phyloP scores from a whole-genome alignment of 2,797 vertebrate species.

The Odontamblyopus rebecca region DNA sequence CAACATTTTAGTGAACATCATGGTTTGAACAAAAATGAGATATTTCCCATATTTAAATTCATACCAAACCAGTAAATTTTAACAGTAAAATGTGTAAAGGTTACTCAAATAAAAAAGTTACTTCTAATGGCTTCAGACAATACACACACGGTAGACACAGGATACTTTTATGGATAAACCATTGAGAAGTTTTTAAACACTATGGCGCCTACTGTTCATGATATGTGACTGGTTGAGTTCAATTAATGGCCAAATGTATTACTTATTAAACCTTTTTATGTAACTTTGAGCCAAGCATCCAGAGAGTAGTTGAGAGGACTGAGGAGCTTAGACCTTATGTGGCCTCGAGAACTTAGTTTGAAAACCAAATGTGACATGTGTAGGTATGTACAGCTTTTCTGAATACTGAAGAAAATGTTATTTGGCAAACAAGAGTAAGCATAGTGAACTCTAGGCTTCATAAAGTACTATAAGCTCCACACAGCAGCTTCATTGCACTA shows the following conservation, averaged over 20 bases:
- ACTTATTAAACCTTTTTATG: not conserved
- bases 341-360: too few species aligned
- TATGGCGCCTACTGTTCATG: not conserved
- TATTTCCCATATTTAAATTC: not conserved
- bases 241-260: not conserved
- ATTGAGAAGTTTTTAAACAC: not conserved
- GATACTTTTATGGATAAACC: not conserved
- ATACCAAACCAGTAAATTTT: not conserved
- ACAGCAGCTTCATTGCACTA: constrained; percentile 15
- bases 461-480: not conserved
- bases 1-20: constrained; percentile 39
- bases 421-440: constrained; percentile 44
- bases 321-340: too few species aligned
- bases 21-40: constrained; percentile 33
- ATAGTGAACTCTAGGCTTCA: constrained; percentile 27
- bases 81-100: not conserved
- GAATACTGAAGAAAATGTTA: constrained; percentile 16
- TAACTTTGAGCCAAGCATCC: not conserved
- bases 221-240: not conserved
- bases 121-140: not conserved
- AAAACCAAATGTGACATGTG: not conserved
- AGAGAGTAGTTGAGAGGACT: not conserved
- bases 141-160: not conserved
- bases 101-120: not conserved
- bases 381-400: not conserved